Evolutionary conservation across 2,888 invertebrate species (phyloP).

Genomic region (Hirtodrosophila alboralis): DNA sequence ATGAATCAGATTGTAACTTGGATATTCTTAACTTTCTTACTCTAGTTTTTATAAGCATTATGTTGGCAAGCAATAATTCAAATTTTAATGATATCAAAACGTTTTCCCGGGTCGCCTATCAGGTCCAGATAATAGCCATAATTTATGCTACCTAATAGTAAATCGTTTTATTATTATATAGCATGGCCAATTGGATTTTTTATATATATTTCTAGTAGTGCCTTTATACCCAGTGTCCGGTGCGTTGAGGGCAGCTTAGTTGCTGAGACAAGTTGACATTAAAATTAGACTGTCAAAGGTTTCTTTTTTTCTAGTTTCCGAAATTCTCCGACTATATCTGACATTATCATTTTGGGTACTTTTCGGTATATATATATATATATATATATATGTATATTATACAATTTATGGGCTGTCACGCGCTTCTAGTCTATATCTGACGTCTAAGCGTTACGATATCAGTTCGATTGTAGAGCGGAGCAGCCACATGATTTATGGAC

Average conservation of each 20-base stretch:
- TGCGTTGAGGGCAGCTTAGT: slow-evolving; percentile 1
- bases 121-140: not conserved
- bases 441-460: slow-evolving; percentile 25
- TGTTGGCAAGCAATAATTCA: no score
- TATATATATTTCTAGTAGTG: not conserved
- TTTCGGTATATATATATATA: no score
- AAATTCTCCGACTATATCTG: slow-evolving; percentile 5
- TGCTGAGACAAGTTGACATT: slow-evolving; percentile 24
- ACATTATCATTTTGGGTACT: slow-evolving; percentile 26
- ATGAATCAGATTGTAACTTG: no score
- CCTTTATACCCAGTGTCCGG: slow-evolving; percentile 12
- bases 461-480: slow-evolving; percentile 27
- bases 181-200: slow-evolving; percentile 3
- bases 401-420: slow-evolving; percentile 58
- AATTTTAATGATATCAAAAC: not conserved
- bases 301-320: no score
- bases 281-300: slow-evolving; percentile 14
- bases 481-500: slow-evolving; percentile 62
- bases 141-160: slow-evolving; percentile 2
- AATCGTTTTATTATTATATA: slow-evolving; percentile 25
- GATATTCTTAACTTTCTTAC: no score
- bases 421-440: slow-evolving; percentile 42
- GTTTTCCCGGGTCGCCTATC: not conserved
- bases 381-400: no score
- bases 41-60: no score